These are phyloP conservation scores for Thalassarche chlororhynchos DNA, from an alignment of 2,113 vertebrate genomes.

Conservation along the genomic window DNA sequence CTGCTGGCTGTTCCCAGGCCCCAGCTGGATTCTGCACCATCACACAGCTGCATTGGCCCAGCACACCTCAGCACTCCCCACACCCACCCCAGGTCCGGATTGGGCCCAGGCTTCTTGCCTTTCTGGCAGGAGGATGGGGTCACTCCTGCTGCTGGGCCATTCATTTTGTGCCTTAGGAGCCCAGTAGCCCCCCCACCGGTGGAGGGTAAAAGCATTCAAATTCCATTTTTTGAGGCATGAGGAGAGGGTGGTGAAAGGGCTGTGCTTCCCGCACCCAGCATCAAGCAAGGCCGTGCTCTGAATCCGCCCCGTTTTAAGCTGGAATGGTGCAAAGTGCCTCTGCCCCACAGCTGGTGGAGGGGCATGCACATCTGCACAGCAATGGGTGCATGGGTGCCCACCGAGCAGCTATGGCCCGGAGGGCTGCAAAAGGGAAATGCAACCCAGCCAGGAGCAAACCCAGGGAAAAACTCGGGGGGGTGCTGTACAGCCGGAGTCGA, in stretches of 20 bases:
- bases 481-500: too few species aligned
- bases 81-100: not conserved
- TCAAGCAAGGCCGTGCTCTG: accelerated
- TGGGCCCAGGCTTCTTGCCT: not conserved
- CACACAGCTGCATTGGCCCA: not conserved
- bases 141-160: not conserved
- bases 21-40: not conserved
- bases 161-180: not conserved
- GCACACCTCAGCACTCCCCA: not conserved
- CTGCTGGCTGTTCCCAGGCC: not conserved
- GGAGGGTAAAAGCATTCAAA: not conserved
- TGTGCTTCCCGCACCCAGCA: accelerated
- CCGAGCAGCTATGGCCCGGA: not conserved
- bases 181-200: accelerated
- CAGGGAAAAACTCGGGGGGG: not conserved
- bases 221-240: accelerated
- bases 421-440: too few species aligned
- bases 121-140: not conserved
- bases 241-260: not conserved
- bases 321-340: not conserved
- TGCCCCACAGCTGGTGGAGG: not conserved
- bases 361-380: not conserved
- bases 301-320: accelerated
- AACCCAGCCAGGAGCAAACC: not conserved
- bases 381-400: not conserved